Percentiles rank a stretch among this genome's conserved stretches.
phyloP scores from a whole-genome alignment of 2,888 invertebrate genomes.

The Epistrophe grossulariae region DNA sequence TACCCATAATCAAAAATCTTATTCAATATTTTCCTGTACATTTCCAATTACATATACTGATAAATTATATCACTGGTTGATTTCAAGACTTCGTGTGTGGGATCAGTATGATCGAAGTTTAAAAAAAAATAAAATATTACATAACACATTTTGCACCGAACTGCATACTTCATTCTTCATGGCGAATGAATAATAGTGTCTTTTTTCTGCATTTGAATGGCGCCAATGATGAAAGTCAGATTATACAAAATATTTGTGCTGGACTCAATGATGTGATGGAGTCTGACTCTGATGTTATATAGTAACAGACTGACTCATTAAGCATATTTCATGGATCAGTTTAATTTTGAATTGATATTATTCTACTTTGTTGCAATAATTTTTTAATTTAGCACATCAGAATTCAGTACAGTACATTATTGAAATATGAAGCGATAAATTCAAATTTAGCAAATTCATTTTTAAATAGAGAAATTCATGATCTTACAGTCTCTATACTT shows the following conservation, averaged over 20 bases:
- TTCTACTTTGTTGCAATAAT: background rate
- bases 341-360: background rate
- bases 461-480: background rate
- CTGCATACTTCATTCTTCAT: too few species aligned
- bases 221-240: background rate
- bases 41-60: too few species aligned
- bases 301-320: background rate
- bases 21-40: too few species aligned
- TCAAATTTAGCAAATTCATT: conserved; percentile 5
- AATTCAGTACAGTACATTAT: background rate
- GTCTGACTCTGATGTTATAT: background rate
- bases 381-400: background rate
- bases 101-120: too few species aligned
- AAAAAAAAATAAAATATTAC: background rate
- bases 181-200: too few species aligned
- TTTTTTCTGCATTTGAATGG: conserved; percentile 9
- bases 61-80: too few species aligned
- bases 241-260: background rate
- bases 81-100: too few species aligned
- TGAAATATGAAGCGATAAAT: background rate
- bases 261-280: background rate
- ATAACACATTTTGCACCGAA: too few species aligned
- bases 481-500: background rate
- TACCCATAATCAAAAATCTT: too few species aligned
- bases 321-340: background rate